A percentile compares a stretch with the other conserved stretches of the same genome.
These are phyloP conservation scores for Penelope pileata DNA, from an alignment of 2,113 vertebrate genomes.

Conservation along the genomic window DNA sequence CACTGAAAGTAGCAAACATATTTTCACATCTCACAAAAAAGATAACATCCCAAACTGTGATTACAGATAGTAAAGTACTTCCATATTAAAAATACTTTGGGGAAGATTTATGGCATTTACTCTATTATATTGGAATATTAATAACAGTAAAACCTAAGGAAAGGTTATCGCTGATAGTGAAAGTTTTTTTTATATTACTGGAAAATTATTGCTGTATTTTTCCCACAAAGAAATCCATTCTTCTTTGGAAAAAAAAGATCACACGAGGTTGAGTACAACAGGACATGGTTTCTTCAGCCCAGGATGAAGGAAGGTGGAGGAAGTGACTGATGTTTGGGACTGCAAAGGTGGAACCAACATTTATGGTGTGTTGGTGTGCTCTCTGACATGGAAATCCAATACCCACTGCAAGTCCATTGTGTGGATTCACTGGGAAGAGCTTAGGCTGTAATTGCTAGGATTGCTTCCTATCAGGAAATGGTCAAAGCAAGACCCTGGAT, in stretches of 20 bases:
- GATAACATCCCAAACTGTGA: background rate
- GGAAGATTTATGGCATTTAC: background rate
- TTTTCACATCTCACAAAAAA: background rate
- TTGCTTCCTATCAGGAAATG: background rate
- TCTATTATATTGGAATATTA: conserved; percentile 19
- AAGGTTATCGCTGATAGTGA: conserved; percentile 23
- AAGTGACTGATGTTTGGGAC: background rate
- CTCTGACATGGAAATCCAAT: background rate
- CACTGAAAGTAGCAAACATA: background rate
- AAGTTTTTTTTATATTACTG: background rate
- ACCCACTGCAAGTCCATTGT: background rate
- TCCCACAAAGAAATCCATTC: background rate
- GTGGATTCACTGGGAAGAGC: background rate
- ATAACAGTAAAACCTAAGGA: background rate
- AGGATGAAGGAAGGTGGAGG: background rate
- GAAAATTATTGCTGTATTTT: background rate
- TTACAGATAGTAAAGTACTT: background rate
- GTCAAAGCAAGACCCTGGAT: background rate
- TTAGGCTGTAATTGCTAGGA: background rate
- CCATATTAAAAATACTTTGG: background rate
- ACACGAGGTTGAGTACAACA: background rate
- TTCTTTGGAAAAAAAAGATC: background rate
- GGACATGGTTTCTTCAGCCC: background rate
- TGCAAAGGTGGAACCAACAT: background rate
- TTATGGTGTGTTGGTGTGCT: background rate